Conservation (phyloP, 35 echinoderm and acorn worm genomes). For the Chiridota heheva region DNA sequence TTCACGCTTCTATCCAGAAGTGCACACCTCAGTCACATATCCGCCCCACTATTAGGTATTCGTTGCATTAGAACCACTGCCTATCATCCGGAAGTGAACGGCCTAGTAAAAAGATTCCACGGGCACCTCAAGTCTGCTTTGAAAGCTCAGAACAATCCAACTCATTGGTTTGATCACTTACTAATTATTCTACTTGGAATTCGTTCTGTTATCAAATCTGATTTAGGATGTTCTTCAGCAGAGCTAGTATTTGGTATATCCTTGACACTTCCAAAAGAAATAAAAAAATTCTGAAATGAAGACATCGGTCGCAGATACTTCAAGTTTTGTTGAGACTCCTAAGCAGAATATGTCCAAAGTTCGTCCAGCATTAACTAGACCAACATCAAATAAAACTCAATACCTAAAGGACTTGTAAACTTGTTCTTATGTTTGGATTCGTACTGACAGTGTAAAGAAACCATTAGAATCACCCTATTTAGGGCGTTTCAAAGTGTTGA, state of each 20-base stretch:
- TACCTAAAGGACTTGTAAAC: neutral
- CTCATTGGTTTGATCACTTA: neutral
- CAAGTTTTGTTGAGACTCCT: neutral
- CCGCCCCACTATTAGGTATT: neutral
- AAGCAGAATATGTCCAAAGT: slow-evolving; percentile 14
- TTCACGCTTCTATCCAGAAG: too few relatives aligned
- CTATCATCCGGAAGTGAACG: slow-evolving; percentile 40
- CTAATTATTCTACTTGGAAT: neutral
- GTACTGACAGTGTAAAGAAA: neutral
- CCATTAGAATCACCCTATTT: neutral
- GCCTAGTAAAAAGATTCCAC: slow-evolving; percentile 28
- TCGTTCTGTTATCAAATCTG: neutral
- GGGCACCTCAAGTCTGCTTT: neutral
- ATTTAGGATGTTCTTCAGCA: neutral
- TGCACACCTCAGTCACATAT: neutral
- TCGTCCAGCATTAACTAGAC: neutral
- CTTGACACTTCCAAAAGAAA: too few relatives aligned
- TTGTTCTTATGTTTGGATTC: neutral
- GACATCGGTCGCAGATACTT: neutral
- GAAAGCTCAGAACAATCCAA: neutral
- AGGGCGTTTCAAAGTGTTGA: too few relatives aligned
- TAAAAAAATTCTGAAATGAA: too few relatives aligned
- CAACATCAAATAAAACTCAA: neutral
- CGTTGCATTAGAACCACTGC: slow-evolving; percentile 34
- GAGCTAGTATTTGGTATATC: neutral